phyloP scores from a whole-genome alignment of 2,113 vertebrate genomes.

The Scalopus aquaticus region DNA sequence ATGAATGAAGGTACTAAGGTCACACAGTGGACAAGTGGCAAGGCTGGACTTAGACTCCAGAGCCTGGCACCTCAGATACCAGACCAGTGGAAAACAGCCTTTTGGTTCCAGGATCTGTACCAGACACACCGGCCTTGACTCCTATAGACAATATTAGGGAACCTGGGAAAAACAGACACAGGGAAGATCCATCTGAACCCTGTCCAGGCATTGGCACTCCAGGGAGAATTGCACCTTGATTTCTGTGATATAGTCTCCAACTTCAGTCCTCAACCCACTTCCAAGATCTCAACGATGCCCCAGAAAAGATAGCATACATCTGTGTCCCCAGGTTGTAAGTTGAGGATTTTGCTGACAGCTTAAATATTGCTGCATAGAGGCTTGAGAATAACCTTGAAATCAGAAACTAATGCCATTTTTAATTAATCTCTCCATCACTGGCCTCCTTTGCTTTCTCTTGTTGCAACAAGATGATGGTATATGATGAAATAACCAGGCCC shows the following conservation, averaged over 20 bases:
- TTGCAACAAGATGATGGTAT: conserved; percentile 26
- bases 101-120: neutral
- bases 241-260: neutral
- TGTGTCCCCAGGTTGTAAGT: conserved; percentile 78
- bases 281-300: conserved; percentile 77
- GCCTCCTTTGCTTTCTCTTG: conserved; percentile 72
- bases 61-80: neutral
- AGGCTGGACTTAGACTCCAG: neutral
- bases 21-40: neutral
- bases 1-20: neutral
- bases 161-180: neutral
- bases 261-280: conserved; percentile 27
- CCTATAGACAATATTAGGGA: neutral
- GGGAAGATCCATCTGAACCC: neutral
- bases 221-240: neutral
- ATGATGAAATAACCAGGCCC: neutral
- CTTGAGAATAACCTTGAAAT: conserved; percentile 80
- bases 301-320: conserved; percentile 73
- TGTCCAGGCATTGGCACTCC: neutral
- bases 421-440: conserved; percentile 81
- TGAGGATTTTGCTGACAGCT: conserved; percentile 81
- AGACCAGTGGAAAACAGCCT: neutral
- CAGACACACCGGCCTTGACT: neutral
- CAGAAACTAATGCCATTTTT: conserved; percentile 81
- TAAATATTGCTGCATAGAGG: conserved; percentile 73